These are phyloP conservation scores for Luehdorfia chinensis DNA, from an alignment of 1,140 invertebrate genomes.

Conservation along the genomic window DNA sequence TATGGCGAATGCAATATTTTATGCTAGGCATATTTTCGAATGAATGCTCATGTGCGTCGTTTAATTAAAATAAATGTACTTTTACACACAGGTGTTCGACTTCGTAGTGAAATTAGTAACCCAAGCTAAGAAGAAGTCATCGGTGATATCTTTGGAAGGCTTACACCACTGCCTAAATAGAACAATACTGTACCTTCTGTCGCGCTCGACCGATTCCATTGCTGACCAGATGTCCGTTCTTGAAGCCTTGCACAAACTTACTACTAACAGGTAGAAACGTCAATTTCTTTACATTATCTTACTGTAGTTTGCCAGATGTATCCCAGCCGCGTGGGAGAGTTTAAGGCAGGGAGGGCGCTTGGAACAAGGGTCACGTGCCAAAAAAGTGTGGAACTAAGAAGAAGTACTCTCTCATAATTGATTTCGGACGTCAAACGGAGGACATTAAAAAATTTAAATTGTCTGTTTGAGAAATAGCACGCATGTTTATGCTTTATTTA, in stretches of 20 bases:
- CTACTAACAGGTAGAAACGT: constrained; percentile 80
- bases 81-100: constrained; percentile 83
- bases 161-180: constrained; percentile 96
- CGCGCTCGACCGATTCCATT: constrained; percentile 91
- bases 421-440: too few relatives aligned
- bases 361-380: too few relatives aligned
- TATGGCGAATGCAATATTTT: too few relatives aligned
- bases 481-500: too few relatives aligned
- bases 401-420: too few relatives aligned
- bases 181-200: constrained; percentile 94
- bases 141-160: constrained; percentile 86
- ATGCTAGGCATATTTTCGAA: too few relatives aligned
- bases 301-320: background rate
- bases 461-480: too few relatives aligned
- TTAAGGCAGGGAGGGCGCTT: too few relatives aligned
- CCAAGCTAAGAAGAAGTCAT: constrained; percentile 89
- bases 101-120: constrained; percentile 95
- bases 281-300: background rate
- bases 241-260: constrained; percentile 95
- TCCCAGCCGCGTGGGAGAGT: too few relatives aligned
- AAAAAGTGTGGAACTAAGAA: too few relatives aligned
- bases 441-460: too few relatives aligned
- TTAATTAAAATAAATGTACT: background rate
- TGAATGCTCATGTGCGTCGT: background rate
- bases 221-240: constrained; percentile 94